phyloP scores from a whole-genome alignment of 2,797 vertebrate genomes.

The Coranthus polyacanthus region DNA sequence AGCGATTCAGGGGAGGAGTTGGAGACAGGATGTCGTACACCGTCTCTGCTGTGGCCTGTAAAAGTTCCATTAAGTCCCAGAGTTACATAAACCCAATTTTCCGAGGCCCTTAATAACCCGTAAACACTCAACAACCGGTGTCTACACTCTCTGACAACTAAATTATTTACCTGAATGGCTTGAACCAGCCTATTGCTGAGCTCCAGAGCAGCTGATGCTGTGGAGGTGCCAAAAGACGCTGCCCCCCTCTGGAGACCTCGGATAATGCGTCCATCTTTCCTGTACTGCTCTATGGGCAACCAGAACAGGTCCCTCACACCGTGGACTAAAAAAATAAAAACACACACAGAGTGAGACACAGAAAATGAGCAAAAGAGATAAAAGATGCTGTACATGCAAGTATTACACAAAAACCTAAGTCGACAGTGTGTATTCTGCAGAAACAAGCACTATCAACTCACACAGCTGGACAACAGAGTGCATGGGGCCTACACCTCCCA shows the following conservation, averaged over 20 bases:
- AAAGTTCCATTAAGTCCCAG: background rate
- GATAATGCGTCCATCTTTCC: constrained; percentile 93
- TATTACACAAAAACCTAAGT: background rate
- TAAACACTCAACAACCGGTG: no score
- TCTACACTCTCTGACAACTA: no score
- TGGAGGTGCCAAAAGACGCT: constrained; percentile 94
- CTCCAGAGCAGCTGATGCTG: constrained; percentile 93
- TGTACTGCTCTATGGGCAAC: constrained; percentile 95
- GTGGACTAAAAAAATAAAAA: constrained; percentile 83
- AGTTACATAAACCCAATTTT: no score
- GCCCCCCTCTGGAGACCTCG: constrained; percentile 94
- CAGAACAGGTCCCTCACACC: constrained; percentile 95
- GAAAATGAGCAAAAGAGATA: background rate
- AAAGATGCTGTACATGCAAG: background rate
- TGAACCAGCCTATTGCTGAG: constrained; percentile 96
- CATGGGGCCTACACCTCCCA: constrained; percentile 95
- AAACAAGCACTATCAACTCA: constrained; percentile 82
- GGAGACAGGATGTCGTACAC: constrained; percentile 96
- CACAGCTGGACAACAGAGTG: constrained; percentile 95
- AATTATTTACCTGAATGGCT: constrained; percentile 90
- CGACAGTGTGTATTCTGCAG: background rate
- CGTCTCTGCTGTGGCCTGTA: constrained; percentile 93
- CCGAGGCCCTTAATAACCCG: no score
- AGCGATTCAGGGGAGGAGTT: constrained; percentile 88
- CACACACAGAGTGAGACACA: background rate